phyloP scores from a whole-genome alignment of 2,113 vertebrate species.

The Mungos mungo region DNA sequence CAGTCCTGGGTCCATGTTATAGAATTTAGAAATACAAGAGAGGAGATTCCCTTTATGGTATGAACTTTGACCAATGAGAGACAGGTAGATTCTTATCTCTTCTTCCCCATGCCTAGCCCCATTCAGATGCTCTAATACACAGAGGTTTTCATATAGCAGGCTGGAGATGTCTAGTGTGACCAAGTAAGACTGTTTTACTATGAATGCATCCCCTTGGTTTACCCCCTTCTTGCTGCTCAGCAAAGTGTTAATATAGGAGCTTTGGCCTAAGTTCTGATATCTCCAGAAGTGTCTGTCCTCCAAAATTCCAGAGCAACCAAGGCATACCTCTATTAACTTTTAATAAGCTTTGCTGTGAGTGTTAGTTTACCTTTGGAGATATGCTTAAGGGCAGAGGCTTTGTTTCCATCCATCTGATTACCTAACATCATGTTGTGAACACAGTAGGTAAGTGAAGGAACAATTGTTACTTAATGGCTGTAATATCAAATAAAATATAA shows the following conservation, averaged over 20 bases:
- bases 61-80: neutral
- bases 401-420: neutral
- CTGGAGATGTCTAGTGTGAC: neutral
- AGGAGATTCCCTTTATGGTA: neutral
- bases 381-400: neutral
- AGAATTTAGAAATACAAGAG: neutral
- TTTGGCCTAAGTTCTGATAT: neutral
- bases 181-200: neutral
- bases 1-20: neutral
- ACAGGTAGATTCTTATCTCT: neutral
- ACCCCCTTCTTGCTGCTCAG: neutral
- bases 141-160: neutral
- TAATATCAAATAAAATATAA: neutral
- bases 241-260: neutral
- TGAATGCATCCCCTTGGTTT: neutral
- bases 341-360: neutral
- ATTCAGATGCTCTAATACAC: neutral
- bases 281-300: neutral
- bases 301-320: neutral
- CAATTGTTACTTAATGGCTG: neutral
- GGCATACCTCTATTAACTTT: neutral
- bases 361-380: neutral
- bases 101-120: neutral
- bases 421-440: neutral
- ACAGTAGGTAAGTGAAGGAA: neutral